Evolutionary conservation across 2,797 vertebrate genomes (phyloP), one percentile per base, ranked within the genome.

Genomic region (Decapterus maruadsi): DNA sequence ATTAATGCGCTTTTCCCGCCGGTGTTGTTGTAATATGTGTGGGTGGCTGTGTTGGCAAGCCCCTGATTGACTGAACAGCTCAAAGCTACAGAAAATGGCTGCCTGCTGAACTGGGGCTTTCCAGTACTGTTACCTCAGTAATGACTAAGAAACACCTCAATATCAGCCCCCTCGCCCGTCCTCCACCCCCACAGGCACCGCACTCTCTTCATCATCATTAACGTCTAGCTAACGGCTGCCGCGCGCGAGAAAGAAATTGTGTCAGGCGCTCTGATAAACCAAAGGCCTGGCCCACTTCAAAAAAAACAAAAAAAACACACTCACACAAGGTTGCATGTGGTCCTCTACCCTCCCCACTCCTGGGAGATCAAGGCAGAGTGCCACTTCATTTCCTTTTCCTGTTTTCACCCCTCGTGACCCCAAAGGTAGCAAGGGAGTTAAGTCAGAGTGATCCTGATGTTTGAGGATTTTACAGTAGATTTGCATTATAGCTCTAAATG

Each of bases 191-290:
- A 70, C 78, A 58, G 57, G 74, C 86, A 57, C 54, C 42, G 40
- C 78, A 82, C 83, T 79, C 79, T 85, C 86, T 90, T 89, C 78
- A 91, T 93, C 89, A 92, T 92, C 89, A 87, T 93, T 93, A 92
- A 89, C 90, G 90, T 91, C 86, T 85, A 72, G 77, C 86, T 89
- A 89, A 92, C 74, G 51, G 81, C 87, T 78, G 57, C 77, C 9
- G 29, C 78, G 60, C 68, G 43, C 83, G 71, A 83, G 87, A 84
- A 67, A 72, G 87, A 78, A 26, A 26, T 82, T 79, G 74, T 90
- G 76, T 90, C 88, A 87, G 80, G 66, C 82, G 56, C 73, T 73
- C 69, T 86, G 90, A 92, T 82, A 86, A 89, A 91, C 78, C 76
- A 79, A 85, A 84, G 50, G 69, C 77, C 74, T 83, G 68, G 73